Conservation (phyloP, 23 tunicate genomes). For the Phallusia fumigata region DNA sequence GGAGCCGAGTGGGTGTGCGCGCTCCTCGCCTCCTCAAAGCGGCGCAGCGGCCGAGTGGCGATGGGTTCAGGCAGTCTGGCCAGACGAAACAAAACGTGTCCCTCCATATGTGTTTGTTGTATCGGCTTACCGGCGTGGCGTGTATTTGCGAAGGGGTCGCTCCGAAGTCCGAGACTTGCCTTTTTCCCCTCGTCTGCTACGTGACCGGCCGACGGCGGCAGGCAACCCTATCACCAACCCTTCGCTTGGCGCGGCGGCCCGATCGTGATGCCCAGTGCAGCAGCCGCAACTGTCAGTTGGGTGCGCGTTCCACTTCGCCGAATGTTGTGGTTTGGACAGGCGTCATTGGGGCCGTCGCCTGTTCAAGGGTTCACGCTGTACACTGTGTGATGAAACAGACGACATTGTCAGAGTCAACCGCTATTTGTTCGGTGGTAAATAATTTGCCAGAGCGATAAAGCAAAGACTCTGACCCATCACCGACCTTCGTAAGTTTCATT, state of each 20-base stretch:
- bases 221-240: not conserved
- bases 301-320: not conserved
- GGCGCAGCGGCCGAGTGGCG: not conserved
- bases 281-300: not conserved
- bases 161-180: slow-evolving; percentile 11
- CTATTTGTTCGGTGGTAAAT: not conserved
- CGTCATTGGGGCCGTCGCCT: not conserved
- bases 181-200: slow-evolving; percentile 51
- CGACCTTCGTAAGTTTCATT: no score
- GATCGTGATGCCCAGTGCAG: not conserved
- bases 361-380: no score
- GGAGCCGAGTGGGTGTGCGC: not conserved
- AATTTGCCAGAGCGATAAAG: not conserved
- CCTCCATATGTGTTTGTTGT: slow-evolving; percentile 7
- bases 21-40: not conserved
- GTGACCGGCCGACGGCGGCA: slow-evolving; percentile 22
- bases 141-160: slow-evolving; percentile 15
- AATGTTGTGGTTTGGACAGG: not conserved
- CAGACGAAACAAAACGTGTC: slow-evolving; percentile 25
- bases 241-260: not conserved
- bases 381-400: no score
- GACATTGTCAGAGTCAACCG: not conserved
- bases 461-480: no score
- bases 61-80: not conserved
- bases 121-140: slow-evolving; percentile 9